phyloP scores from a whole-genome alignment of 2,113 vertebrate genomes.

The Gadus macrocephalus region DNA sequence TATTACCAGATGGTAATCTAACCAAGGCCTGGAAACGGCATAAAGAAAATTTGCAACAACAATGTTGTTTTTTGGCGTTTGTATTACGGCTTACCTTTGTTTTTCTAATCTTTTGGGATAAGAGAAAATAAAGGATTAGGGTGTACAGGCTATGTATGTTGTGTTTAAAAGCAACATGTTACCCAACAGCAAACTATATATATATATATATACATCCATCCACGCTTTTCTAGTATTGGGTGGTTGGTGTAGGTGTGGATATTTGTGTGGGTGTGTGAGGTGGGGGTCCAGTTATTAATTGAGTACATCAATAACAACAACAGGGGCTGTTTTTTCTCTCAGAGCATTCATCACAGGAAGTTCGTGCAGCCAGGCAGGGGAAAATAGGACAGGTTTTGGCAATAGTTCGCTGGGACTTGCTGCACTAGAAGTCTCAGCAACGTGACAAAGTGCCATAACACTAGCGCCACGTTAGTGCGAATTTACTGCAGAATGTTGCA shows the following conservation, averaged over 20 bases:
- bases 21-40: neutral
- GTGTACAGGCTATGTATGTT: too few species aligned
- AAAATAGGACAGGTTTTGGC: conserved; percentile 66
- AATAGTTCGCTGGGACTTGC: conserved; percentile 40
- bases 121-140: too few species aligned
- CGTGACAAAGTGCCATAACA: conserved; percentile 58
- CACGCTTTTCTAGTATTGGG: neutral
- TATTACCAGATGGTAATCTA: conserved; percentile 15
- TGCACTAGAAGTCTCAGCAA: conserved; percentile 40
- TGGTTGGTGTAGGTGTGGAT: conserved; percentile 20
- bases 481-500: conserved; percentile 55
- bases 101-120: neutral
- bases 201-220: neutral
- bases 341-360: conserved; percentile 70
- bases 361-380: conserved; percentile 52
- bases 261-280: conserved; percentile 28
- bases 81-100: neutral
- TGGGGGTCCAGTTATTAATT: conserved; percentile 59
- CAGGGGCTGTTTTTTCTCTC: conserved; percentile 40
- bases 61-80: neutral
- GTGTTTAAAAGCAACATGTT: too few species aligned
- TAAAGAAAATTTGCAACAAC: neutral
- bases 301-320: conserved; percentile 71
- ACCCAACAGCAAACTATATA: too few species aligned
- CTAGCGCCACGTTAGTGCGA: conserved; percentile 46